Conservation (phyloP, 2,113 vertebrate genomes). For the Sinosuthora webbiana region DNA sequence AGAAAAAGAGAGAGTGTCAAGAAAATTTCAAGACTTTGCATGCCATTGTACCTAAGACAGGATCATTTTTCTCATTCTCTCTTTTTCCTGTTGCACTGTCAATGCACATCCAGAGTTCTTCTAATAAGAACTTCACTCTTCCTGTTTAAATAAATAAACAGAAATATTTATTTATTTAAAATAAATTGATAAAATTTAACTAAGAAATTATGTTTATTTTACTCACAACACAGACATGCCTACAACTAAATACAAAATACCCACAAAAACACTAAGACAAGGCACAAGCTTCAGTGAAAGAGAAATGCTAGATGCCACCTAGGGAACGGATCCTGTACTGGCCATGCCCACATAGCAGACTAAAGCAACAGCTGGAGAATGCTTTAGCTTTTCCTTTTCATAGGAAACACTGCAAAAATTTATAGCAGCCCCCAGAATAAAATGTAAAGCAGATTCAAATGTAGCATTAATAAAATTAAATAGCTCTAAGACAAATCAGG, state of each 20-base stretch:
- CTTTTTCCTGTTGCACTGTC: conserved; percentile 66
- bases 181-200: neutral
- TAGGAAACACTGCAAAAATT: neutral
- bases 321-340: neutral
- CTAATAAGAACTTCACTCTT: conserved; percentile 83
- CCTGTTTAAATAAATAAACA: conserved; percentile 69
- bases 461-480: neutral
- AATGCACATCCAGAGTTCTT: conserved; percentile 89
- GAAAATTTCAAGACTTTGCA: neutral
- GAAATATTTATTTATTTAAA: neutral
- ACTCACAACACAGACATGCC: neutral
- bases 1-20: neutral
- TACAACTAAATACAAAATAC: neutral
- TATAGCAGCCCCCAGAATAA: neutral
- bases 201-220: neutral
- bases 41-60: conserved; percentile 56
- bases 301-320: neutral
- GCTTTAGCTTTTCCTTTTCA: neutral
- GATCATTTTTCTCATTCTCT: neutral
- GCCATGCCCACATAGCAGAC: neutral
- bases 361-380: neutral
- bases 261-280: neutral
- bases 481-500: neutral
- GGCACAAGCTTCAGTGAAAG: neutral
- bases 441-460: neutral